phyloP scores from a whole-genome alignment of 2,113 vertebrate species.

The Chionodraco myersi region DNA sequence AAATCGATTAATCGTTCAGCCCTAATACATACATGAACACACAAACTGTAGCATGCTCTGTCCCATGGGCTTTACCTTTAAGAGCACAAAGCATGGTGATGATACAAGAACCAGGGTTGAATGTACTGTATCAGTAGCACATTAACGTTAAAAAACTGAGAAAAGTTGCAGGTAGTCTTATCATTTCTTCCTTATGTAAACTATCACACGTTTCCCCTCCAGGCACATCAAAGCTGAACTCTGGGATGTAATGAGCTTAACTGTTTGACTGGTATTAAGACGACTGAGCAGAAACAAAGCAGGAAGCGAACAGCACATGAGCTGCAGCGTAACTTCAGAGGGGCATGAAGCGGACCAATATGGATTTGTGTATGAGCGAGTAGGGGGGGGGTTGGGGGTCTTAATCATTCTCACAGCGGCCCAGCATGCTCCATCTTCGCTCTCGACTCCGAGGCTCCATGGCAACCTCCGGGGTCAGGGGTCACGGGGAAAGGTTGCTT shows the following conservation, averaged over 20 bases:
- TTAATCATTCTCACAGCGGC: conserved; percentile 75
- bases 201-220: conserved; percentile 38
- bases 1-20: too few species aligned
- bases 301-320: conserved; percentile 51
- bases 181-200: conserved; percentile 43
- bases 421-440: conserved; percentile 74
- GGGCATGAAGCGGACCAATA: conserved; percentile 42
- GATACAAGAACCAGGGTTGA: not conserved
- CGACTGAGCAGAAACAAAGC: conserved; percentile 55
- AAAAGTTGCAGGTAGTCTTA: not conserved
- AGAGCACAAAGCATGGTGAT: conserved; percentile 2
- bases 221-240: conserved; percentile 63
- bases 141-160: not conserved
- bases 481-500: conserved; percentile 82
- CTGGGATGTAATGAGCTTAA: conserved; percentile 63
- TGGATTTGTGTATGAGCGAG: conserved; percentile 54
- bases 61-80: conserved; percentile 12
- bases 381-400: not conserved
- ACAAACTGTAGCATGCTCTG: conserved; percentile 6
- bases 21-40: conserved; percentile 1
- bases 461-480: conserved; percentile 81
- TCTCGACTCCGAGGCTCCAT: conserved; percentile 80
- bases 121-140: too few species aligned
- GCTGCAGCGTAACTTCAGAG: conserved; percentile 33
- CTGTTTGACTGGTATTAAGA: conserved; percentile 52